phyloP scores from a whole-genome alignment of 1,140 invertebrate genomes.

The Homarus americanus region DNA sequence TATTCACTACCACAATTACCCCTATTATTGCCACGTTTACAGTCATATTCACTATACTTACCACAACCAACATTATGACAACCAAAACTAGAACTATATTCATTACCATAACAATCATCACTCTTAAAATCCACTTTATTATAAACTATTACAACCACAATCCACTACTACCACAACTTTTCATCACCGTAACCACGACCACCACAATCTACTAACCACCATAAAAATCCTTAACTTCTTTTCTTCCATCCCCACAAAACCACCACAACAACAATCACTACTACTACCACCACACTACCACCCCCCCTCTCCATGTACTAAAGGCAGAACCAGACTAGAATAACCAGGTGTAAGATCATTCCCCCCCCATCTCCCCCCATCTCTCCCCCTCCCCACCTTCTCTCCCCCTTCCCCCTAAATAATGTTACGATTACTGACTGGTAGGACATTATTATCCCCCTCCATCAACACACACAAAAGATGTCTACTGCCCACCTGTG shows the following conservation, averaged over 20 bases:
- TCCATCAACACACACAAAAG: background rate
- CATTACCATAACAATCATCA: too few relatives aligned
- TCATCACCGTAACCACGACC: background rate
- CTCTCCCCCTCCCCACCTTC: background rate
- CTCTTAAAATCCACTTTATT: too few relatives aligned
- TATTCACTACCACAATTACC: too few relatives aligned
- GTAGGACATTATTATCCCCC: background rate
- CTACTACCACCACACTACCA: background rate
- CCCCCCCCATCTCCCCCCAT: background rate
- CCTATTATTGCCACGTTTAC: too few relatives aligned
- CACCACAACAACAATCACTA: background rate
- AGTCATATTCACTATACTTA: too few relatives aligned
- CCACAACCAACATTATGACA: too few relatives aligned
- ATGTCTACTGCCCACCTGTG: background rate
- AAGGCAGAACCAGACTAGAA: background rate
- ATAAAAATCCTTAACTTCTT: background rate
- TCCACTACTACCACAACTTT: background rate
- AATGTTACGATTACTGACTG: conserved; percentile 8
- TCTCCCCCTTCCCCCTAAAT: background rate
- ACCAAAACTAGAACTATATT: too few relatives aligned
- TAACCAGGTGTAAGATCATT: background rate
- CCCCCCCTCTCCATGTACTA: background rate
- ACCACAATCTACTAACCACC: background rate
- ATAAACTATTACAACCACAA: background rate
- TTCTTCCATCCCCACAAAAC: background rate